Base-by-base conservation (phyloP, 2,888 invertebrate genomes). In the Tachina grossa region DNA sequence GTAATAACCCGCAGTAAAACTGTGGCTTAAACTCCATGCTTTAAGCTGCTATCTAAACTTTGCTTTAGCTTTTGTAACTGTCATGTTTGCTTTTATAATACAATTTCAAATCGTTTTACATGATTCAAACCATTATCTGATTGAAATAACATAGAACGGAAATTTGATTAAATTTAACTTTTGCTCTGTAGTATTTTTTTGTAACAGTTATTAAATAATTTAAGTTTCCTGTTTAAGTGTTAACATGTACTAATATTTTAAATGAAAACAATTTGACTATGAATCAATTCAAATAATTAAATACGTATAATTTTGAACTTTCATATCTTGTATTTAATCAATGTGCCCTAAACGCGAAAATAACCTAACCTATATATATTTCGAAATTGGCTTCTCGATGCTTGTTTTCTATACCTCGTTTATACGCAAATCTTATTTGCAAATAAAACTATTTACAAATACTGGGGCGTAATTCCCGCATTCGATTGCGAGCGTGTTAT, bases 91-190 rank as follows among this genome's bases (percentile, higher is more conserved):
- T 61, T 61, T 61, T 61, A 61, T 61, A 61, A 43, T 6, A 5
- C 16, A 4, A 53, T 43, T 51, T 49, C 6, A 47, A 47, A 65
- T 14, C 45, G n/a, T 55, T 47, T 53, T 19, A 55, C 59, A 69
- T 39, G 19, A 47, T 19, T 13, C 8, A 39, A 41, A 31, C 31
- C 6, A 47, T 66, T 72, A 79, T 83, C 83, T 53, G 79, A 83
- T 85, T 16, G 9, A 10, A 43, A 53, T 6, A 71, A 83, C 85
- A 86, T 61, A n/a, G 59, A 83, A 80, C 85, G 85, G 85, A 86
- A 79, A 57, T 51, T 31, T 14, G 2, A 51, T 61, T 53, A 45
- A 57, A 11, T 59, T 31, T 31, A 45, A 39, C 9, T 16, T 31
- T n/a, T 75, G 31, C 6, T 31, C 31, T 57, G 43, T 65, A 19